Evolutionary conservation across 2,888 invertebrate genomes (phyloP), one percentile per base, ranked within the genome.

Genomic region (Fabriciana adippe): DNA sequence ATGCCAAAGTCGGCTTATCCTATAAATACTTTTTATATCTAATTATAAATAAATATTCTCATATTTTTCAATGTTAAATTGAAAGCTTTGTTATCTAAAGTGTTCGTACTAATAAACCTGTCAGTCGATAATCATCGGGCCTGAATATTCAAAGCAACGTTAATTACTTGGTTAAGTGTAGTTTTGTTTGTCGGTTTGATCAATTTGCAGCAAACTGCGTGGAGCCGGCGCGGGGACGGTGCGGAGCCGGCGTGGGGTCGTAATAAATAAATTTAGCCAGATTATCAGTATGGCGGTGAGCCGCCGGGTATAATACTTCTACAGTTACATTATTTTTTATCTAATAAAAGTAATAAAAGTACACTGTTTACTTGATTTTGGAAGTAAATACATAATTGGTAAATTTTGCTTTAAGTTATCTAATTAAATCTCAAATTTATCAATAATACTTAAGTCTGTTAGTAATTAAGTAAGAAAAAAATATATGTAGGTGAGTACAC

Each of bases 221-320:
- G 73, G 72, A 69, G 70, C 67, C 56, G 68, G 31, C 31, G 50
- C 55, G 64, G 45, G 53, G 64, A 66, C 62, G 69, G 60, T 53
- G 68, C 67, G 73, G 71, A 67, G 68, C 64, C 51, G 62, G 31
- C 8, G 31, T 51, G 66, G 26, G 1, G 15, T 63, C 76, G 70
- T 82, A 80, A 84, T 88, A 86, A 87, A 88, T 88, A 86, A 81
- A 85, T 87, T 84, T 85, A 85, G 86, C 85, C 84, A 88, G 88
- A 88, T 88, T 86, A 88, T 87, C 88, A 83, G 86, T 80, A 76
- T 69, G 66, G 76, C 78, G 67, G 53, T 51, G 64, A 70, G 75
- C 75, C 60, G 47, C 45, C 31, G 54, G 68, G 75, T 75, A 75
- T 55, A 62, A 63, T 71, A 61, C 70, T 26, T 26, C 26, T 26